These are phyloP conservation scores for Metridium senile DNA, from an alignment of 92 coral and sea anemone genomes.

Conservation along the genomic window DNA sequence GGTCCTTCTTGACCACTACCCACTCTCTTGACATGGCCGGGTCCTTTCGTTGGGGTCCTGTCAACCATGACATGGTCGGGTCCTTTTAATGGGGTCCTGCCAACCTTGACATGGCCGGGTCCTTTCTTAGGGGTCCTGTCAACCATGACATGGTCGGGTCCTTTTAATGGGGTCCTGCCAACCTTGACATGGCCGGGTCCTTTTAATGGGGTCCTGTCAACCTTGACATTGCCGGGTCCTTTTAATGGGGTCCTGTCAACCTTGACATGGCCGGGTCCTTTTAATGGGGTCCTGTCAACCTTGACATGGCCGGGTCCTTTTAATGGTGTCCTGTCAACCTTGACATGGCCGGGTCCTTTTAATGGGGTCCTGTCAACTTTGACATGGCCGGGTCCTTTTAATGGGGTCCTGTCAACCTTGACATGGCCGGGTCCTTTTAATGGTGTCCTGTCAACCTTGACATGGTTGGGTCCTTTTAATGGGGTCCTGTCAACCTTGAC, in stretches of 20 bases:
- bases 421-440: no score
- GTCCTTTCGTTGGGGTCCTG: slow-evolving; percentile 6
- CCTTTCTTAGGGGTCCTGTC: background rate
- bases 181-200: slow-evolving; percentile 14
- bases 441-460: no score
- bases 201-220: background rate
- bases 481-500: no score
- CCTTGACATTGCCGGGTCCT: background rate
- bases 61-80: background rate
- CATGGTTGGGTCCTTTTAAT: no score
- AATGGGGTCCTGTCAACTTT: no score
- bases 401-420: no score
- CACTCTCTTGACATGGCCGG: slow-evolving; percentile 10
- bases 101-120: slow-evolving; percentile 10
- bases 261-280: slow-evolving; percentile 11
- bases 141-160: background rate
- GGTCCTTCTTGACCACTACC: no score
- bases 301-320: background rate
- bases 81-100: background rate
- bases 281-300: background rate
- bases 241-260: background rate
- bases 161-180: background rate
- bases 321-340: background rate
- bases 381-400: no score
- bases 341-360: slow-evolving; percentile 7